Evolutionary conservation across 2,888 invertebrate genomes (phyloP), one percentile per base, ranked within the genome.

Genomic region (Volucella inanis): DNA sequence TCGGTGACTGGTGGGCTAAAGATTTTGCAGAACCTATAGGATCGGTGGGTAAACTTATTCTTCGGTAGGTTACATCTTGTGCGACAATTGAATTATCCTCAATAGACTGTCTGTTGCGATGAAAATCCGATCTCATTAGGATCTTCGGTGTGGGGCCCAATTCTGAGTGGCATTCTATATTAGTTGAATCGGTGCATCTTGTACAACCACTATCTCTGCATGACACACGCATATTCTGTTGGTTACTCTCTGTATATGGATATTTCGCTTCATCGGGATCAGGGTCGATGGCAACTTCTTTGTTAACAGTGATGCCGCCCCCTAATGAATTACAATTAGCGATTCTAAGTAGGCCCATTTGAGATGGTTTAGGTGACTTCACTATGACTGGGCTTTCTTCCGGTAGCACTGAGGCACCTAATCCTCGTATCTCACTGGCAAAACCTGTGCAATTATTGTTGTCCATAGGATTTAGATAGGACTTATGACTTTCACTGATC

Each of bases 241-340:
- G 62, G 64, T 64, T 11, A 68, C 74, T 65, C 61, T 74, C 10
- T 79, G 64, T 62, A 88, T 68, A 75, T 78, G 90, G 49, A 83
- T 47, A 87, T 15, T 43, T 88, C 50, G 38, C 22, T 9, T 76
- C 75, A 49, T 54, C 79, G 4, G 82, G 75, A 61, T 91, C 91
- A 0, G 92, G 92, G 89, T 92, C 92, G 57, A 92, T 92, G 55
- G 92, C 92, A 59, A 92, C 90, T 75, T 92, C 92, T 77, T 92
- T 92, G 83, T 92, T 92, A 0, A 92, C 89, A 2, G 90, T 89
- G 62, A 91, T 91, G 15, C 90, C 90, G 14, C 87, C 88, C 4
- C 47, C 77, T 49, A 80, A 22, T 12, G 50, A 65, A 55, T 59
- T 65, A 8, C 72, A 62, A 14, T 61, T 86, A 77, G 87, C 88